phyloP scores from a whole-genome alignment of 2,797 vertebrate genomes.

The Crax fasciolata region DNA sequence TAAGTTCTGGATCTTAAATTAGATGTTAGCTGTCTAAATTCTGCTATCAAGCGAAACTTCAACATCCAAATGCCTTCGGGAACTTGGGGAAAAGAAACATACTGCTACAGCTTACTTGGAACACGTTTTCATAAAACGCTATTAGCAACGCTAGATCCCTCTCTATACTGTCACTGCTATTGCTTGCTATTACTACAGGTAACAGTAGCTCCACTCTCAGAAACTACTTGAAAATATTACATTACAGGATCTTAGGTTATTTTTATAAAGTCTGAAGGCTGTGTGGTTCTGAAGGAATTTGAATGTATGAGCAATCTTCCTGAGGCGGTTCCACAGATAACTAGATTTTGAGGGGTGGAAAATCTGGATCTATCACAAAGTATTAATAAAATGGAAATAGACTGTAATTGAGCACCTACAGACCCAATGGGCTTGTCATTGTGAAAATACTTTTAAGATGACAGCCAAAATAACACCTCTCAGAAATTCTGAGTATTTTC shows the following conservation, averaged over 20 bases:
- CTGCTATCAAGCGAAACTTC: neutral
- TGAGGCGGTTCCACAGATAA: neutral
- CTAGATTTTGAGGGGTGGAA: neutral
- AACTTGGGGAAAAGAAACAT: neutral
- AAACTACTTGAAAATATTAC: neutral
- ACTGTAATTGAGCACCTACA: neutral
- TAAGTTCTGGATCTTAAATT: conserved; percentile 27
- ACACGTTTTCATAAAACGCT: neutral
- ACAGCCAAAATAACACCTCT: neutral
- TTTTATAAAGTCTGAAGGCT: neutral
- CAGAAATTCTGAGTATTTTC: neutral
- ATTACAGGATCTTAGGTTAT: neutral
- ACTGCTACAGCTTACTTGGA: neutral
- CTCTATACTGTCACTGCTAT: neutral
- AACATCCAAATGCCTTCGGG: neutral
- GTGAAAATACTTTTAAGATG: neutral
- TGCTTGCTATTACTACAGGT: neutral
- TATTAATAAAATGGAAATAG: neutral
- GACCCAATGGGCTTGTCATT: neutral
- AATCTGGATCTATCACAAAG: neutral
- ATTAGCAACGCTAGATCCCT: neutral
- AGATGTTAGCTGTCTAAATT: conserved; percentile 40
- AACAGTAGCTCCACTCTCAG: neutral
- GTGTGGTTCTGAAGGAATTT: neutral
- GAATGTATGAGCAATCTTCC: neutral